These are phyloP conservation scores for Antechinus flavipes DNA, from an alignment of 2,113 vertebrate species.

Conservation along the genomic window DNA sequence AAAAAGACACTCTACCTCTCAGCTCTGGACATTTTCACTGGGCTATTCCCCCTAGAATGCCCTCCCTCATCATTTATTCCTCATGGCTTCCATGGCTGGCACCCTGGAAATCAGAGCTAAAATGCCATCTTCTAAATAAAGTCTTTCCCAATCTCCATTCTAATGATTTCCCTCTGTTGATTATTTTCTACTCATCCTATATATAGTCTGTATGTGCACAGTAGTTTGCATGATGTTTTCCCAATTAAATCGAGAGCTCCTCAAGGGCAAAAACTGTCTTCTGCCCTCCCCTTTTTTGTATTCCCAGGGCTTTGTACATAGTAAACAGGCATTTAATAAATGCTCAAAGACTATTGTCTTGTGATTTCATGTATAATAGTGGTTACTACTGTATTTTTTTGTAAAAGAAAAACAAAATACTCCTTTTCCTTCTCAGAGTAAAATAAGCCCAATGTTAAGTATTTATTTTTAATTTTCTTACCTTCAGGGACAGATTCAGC, in stretches of 20 bases:
- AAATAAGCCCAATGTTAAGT: neutral
- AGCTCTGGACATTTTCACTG: neutral
- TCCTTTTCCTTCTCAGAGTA: neutral
- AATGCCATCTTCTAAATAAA: neutral
- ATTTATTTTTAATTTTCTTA: slow-evolving; percentile 67
- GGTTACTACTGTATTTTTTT: neutral
- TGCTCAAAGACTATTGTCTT: neutral
- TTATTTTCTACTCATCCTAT: too few species aligned
- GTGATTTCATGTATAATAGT: neutral
- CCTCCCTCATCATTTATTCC: neutral
- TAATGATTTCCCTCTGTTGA: neutral
- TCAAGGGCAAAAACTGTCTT: neutral
- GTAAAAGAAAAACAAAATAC: neutral
- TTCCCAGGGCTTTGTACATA: neutral
- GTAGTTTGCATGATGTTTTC: neutral
- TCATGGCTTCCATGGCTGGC: neutral
- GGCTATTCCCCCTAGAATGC: neutral
- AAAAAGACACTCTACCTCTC: neutral
- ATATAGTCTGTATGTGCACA: too few species aligned
- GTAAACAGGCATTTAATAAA: neutral
- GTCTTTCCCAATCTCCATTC: neutral
- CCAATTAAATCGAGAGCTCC: neutral
- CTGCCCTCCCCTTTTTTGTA: neutral
- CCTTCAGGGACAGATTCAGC: slow-evolving; percentile 97
- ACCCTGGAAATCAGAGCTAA: neutral